Percentiles rank a stretch among this genome's conserved stretches.
Conservation (phyloP, 2,797 vertebrate species). For the Coendou prehensilis region DNA sequence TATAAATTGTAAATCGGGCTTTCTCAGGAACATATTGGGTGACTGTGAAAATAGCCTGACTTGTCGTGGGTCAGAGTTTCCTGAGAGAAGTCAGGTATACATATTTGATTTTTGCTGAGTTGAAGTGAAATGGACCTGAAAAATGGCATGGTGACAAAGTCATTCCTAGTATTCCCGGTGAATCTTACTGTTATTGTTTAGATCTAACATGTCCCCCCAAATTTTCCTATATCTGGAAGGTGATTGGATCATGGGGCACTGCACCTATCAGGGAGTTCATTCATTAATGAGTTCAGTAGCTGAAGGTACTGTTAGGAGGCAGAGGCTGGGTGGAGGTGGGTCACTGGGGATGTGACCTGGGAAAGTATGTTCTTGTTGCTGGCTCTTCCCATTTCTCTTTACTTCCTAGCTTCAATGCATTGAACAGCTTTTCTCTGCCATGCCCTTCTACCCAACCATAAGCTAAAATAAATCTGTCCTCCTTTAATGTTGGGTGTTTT, state of each 20-base stretch:
- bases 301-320: neutral
- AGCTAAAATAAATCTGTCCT: neutral
- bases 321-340: neutral
- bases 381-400: neutral
- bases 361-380: neutral
- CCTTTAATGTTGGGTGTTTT: neutral
- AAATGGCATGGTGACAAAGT: neutral
- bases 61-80: neutral
- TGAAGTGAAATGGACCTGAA: neutral
- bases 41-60: neutral
- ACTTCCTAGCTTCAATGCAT: neutral
- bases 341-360: neutral
- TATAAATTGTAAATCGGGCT: neutral
- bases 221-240: neutral
- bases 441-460: neutral
- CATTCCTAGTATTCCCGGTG: neutral
- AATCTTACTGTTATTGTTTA: neutral
- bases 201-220: neutral
- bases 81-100: slow-evolving; percentile 1
- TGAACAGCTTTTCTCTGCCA: neutral
- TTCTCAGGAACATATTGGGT: neutral
- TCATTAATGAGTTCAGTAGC: neutral
- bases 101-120: neutral
- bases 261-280: neutral
- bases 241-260: neutral